A percentile compares a stretch with the other conserved stretches of the same genome.
Evolutionary conservation across 1,140 invertebrate species (phyloP).

Genomic region (Tenebrio molitor): DNA sequence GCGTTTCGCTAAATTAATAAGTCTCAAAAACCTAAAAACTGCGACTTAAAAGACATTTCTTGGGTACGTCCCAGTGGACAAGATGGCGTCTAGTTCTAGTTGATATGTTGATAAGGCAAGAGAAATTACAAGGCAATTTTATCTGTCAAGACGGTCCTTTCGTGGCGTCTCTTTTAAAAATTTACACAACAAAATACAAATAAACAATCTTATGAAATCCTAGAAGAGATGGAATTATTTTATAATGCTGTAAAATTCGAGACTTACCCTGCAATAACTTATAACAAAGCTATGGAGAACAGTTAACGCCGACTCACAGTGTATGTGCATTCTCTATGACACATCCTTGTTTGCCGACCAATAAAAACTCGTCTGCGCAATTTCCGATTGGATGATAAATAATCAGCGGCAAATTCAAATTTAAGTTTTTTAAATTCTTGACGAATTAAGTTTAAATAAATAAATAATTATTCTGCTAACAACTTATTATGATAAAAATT

Average conservation of each 20-base stretch:
- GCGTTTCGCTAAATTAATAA: neutral
- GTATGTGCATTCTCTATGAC: no score
- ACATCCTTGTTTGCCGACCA: no score
- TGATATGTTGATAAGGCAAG: no score
- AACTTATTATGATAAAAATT: no score
- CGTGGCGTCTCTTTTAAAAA: neutral
- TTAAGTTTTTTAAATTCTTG: no score
- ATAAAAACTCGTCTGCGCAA: no score
- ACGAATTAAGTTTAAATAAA: no score
- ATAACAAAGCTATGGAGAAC: neutral
- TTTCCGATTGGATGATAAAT: no score
- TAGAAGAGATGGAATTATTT: neutral
- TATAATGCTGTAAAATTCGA: neutral
- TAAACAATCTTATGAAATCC: neutral
- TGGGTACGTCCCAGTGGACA: neutral
- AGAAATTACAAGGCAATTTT: conserved; percentile 1
- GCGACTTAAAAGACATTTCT: neutral
- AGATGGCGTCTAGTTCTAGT: neutral
- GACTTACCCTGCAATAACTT: neutral
- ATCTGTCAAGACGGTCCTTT: neutral
- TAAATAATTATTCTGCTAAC: no score
- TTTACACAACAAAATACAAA: neutral
- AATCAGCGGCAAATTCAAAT: no score
- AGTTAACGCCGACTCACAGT: neutral
- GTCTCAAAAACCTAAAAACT: neutral